Conservation (phyloP, 2,113 vertebrate species). For the Empidonax alnorum region DNA sequence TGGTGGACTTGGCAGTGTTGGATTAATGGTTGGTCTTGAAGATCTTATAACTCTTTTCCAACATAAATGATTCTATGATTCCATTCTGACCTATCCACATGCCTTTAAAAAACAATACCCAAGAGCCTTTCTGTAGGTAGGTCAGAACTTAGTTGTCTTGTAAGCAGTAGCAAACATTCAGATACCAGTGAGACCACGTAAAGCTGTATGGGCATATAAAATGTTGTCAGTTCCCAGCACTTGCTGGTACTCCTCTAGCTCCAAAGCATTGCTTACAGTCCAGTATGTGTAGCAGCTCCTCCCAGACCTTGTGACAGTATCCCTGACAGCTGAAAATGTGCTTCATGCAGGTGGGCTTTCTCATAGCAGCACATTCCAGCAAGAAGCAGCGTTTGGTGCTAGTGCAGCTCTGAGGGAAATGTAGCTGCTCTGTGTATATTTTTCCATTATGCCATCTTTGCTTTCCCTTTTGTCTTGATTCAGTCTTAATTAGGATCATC, state of each 20-base stretch:
- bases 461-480: neutral
- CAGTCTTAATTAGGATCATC: neutral
- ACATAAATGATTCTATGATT: neutral
- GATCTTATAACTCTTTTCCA: neutral
- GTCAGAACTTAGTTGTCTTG: neutral
- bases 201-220: neutral
- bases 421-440: neutral
- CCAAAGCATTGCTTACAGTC: neutral
- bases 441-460: neutral
- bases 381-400: neutral
- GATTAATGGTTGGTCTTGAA: neutral
- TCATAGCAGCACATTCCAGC: neutral
- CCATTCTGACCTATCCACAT: neutral
- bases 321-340: neutral
- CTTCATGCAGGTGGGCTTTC: neutral
- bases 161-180: neutral
- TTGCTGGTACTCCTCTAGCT: neutral
- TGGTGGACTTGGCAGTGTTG: neutral
- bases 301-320: neutral
- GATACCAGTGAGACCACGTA: neutral
- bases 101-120: neutral
- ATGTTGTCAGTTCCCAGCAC: neutral
- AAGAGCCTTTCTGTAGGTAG: neutral
- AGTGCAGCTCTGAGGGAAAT: neutral
- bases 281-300: neutral